Percentiles rank a stretch among this genome's conserved stretches.
Evolutionary conservation across 2,113 vertebrate genomes (phyloP).

Genomic region (Hyperoodon ampullatus): DNA sequence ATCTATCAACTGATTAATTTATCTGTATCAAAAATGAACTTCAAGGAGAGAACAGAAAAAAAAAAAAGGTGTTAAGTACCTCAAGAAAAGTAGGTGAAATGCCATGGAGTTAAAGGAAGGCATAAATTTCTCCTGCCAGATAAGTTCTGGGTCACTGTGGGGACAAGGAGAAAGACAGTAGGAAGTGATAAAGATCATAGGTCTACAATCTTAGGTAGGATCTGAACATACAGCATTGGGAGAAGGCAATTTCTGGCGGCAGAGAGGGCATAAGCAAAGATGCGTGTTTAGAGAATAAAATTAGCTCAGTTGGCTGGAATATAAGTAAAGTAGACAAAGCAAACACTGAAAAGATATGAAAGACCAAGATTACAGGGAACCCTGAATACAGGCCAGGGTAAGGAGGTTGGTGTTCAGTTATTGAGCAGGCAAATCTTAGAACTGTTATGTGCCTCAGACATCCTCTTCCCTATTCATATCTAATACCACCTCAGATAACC

Average conservation of each 20-base stretch:
- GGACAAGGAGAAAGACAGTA: background rate
- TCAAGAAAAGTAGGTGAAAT: background rate
- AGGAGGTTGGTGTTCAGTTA: background rate
- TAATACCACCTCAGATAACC: background rate
- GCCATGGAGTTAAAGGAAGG: background rate
- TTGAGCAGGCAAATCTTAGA: background rate
- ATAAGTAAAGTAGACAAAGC: background rate
- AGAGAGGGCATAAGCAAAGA: background rate
- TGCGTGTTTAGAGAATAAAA: background rate
- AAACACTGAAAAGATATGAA: background rate
- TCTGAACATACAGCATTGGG: background rate
- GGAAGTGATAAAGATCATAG: background rate
- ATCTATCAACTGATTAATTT: background rate
- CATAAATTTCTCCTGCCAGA: background rate
- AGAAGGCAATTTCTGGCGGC: background rate
- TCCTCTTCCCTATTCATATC: background rate
- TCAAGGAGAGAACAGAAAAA: background rate
- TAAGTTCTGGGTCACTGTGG: background rate
- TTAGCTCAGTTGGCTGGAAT: background rate
- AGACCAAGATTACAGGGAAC: background rate
- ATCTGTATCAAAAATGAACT: background rate
- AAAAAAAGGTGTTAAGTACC: background rate
- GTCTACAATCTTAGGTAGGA: background rate
- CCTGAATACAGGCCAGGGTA: background rate
- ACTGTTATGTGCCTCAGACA: background rate